These are phyloP conservation scores for Petrocephalus schoutedeni DNA, from an alignment of 2,797 vertebrate species.

Conservation along the genomic window DNA sequence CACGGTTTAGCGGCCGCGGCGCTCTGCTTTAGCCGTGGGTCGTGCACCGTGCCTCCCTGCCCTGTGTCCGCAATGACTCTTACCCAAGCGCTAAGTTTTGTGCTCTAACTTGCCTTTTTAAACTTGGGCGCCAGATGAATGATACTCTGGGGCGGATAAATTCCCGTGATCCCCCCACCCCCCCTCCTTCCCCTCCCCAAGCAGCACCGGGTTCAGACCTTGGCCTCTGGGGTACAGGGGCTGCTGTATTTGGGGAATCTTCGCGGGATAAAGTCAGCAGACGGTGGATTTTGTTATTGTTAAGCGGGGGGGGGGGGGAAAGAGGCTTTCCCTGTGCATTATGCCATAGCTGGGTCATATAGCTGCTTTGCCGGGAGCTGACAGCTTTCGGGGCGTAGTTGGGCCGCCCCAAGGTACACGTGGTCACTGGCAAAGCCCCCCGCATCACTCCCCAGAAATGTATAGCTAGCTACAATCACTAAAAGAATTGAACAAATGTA, in stretches of 20 bases:
- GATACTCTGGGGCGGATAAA: neutral
- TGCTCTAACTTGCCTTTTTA: conserved; percentile 18
- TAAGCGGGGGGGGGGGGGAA: neutral
- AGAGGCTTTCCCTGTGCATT: neutral
- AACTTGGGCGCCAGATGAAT: conserved; percentile 28
- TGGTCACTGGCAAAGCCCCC: neutral
- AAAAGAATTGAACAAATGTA: neutral
- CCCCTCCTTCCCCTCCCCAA: neutral
- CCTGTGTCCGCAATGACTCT: neutral
- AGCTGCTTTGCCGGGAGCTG: neutral
- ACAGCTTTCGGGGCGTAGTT: neutral
- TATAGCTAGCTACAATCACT: neutral
- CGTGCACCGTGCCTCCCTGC: neutral
- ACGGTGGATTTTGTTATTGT: neutral
- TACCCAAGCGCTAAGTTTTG: neutral
- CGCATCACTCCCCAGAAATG: neutral
- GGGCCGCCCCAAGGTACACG: neutral
- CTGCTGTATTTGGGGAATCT: neutral
- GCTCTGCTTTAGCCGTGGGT: neutral
- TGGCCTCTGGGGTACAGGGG: neutral
- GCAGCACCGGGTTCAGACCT: neutral
- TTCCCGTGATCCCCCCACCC: conserved; percentile 10
- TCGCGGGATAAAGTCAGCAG: neutral
- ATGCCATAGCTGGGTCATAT: neutral
- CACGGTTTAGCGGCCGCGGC: neutral